These are phyloP conservation scores for Neelides sp. DNA, from an alignment of 1,140 invertebrate species.

Conservation along the genomic window DNA sequence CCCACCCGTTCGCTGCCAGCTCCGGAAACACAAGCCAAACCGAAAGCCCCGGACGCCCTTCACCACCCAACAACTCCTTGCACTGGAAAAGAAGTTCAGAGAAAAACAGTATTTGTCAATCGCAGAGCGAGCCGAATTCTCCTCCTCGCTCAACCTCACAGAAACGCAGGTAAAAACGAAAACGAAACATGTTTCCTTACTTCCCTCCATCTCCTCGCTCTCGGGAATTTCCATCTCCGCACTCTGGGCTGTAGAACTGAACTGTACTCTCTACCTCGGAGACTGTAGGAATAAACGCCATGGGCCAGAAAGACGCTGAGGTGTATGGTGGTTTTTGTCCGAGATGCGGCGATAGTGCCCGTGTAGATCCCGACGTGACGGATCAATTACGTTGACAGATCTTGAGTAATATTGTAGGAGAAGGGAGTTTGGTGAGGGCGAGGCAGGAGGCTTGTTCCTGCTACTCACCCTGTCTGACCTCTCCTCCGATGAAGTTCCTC, in stretches of 20 bases:
- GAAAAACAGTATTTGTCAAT: conserved; percentile 54
- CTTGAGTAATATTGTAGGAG: conserved; percentile 12
- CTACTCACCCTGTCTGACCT: no score
- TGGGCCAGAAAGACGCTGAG: conserved; percentile 1
- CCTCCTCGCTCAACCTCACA: conserved; percentile 46
- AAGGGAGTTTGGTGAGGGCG: no score
- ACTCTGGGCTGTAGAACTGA: no score
- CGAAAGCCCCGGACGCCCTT: conserved; percentile 55
- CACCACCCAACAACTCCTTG: conserved; percentile 50
- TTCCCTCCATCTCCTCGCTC: no score
- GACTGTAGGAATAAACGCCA: conserved; percentile 4
- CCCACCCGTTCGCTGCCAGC: conserved; percentile 44
- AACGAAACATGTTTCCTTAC: neutral
- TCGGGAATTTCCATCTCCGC: no score
- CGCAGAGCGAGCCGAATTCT: conserved; percentile 53
- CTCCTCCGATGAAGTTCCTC: no score
- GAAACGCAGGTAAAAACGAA: conserved; percentile 46
- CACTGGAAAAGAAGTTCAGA: conserved; percentile 50
- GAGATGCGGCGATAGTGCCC: no score
- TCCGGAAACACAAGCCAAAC: conserved; percentile 55
- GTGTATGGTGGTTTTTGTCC: conserved; percentile 11
- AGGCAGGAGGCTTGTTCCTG: no score
- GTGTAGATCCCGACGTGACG: conserved; percentile 19
- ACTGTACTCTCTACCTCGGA: no score
- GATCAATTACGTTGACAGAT: conserved; percentile 31